A percentile compares a stretch with the other conserved stretches of the same genome.
These are phyloP conservation scores for Platichthys stellatus DNA, from an alignment of 2,113 vertebrate species.

Conservation along the genomic window DNA sequence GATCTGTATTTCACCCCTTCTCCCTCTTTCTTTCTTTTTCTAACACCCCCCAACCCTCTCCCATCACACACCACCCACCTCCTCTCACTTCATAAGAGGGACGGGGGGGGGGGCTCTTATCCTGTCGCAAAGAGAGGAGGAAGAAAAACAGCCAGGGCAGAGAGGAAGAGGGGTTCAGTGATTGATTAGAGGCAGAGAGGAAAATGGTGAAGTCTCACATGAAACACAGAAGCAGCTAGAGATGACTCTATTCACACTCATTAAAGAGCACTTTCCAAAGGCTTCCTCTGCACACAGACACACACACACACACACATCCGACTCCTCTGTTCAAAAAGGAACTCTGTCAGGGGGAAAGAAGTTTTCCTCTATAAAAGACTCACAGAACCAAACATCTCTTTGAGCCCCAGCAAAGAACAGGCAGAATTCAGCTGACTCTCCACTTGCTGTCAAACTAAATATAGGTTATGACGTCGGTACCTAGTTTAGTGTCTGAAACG, in stretches of 20 bases:
- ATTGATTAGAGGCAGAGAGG: constrained; percentile 73
- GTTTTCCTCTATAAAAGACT: constrained; percentile 35
- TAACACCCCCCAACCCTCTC: constrained; percentile 13
- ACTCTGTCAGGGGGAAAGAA: constrained; percentile 38
- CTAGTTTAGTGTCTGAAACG: neutral
- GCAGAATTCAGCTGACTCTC: constrained; percentile 5
- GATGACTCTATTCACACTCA: constrained; percentile 63
- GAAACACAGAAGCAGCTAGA: constrained; percentile 65
- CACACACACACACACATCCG: neutral
- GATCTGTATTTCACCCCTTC: constrained; percentile 50
- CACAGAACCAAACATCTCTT: constrained; percentile 33
- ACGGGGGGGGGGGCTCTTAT: constrained; percentile 8
- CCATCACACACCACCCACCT: constrained; percentile 14
- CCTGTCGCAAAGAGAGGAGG: constrained; percentile 40
- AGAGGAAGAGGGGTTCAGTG: constrained; percentile 46
- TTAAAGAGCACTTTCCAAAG: constrained; percentile 58
- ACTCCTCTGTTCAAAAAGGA: constrained; percentile 30
- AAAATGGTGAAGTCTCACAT: constrained; percentile 55
- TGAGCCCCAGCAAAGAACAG: constrained; percentile 3
- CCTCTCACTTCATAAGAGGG: constrained; percentile 45
- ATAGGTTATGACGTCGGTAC: constrained; percentile 13
- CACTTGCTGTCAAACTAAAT: constrained; percentile 18
- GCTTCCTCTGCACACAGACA: constrained; percentile 17
- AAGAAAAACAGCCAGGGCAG: constrained; percentile 40
- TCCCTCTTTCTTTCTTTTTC: constrained; percentile 16